phyloP scores from a whole-genome alignment of 2,113 vertebrate species.

The Bujurquina vittata region DNA sequence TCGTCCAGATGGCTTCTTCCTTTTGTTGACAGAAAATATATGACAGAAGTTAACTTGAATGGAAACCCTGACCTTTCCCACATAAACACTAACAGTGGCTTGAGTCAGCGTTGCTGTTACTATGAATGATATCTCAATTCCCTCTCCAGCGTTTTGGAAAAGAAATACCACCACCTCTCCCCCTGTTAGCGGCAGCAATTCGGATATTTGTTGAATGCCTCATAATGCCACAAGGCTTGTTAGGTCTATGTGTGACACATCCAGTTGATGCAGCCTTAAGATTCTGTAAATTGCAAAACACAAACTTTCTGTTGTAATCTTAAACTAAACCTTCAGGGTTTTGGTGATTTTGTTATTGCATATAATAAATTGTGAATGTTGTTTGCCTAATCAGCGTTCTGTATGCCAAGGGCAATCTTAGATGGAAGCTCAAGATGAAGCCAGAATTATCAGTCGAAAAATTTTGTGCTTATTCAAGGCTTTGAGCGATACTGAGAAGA shows the following conservation, averaged over 20 bases:
- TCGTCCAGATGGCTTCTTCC: constrained; percentile 50
- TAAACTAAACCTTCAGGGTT: not conserved
- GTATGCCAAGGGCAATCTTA: not conserved
- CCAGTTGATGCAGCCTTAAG: constrained; percentile 35
- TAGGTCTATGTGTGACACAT: constrained; percentile 49
- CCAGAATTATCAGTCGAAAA: not conserved
- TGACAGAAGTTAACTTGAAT: constrained; percentile 64
- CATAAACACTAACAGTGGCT: constrained; percentile 72
- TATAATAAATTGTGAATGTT: constrained; percentile 19
- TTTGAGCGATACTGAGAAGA: constrained; percentile 7
- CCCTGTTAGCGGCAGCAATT: constrained; percentile 71
- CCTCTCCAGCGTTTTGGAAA: constrained; percentile 69
- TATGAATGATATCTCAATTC: constrained; percentile 83
- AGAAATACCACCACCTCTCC: constrained; percentile 71
- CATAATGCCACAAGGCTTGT: constrained; percentile 54
- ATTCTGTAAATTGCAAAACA: constrained; percentile 37
- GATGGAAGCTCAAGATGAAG: constrained; percentile 13
- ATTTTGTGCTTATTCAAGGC: not conserved
- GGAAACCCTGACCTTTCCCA: constrained; percentile 77
- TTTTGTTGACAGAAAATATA: constrained; percentile 59
- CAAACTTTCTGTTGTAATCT: constrained; percentile 30
- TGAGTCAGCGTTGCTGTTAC: constrained; percentile 74
- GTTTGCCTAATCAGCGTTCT: constrained; percentile 18
- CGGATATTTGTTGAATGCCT: constrained; percentile 61
- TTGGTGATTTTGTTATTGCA: not conserved